These are phyloP conservation scores for Catharus ustulatus DNA, from an alignment of 2,797 vertebrate species.

Conservation along the genomic window DNA sequence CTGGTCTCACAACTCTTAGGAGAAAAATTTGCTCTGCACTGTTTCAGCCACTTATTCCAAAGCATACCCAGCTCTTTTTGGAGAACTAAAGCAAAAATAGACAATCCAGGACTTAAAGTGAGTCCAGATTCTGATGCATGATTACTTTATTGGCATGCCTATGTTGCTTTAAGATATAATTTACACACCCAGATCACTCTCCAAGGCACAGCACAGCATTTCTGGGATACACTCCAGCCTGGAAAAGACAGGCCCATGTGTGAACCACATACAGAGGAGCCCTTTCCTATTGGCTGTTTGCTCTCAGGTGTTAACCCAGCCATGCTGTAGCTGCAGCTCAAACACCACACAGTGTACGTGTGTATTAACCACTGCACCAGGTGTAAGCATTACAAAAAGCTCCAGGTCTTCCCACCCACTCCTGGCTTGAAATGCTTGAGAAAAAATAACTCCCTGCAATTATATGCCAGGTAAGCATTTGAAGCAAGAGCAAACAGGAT, in stretches of 20 bases:
- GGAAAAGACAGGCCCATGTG: background rate
- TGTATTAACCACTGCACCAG: background rate
- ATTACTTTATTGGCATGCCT: background rate
- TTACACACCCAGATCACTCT: background rate
- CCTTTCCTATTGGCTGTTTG: background rate
- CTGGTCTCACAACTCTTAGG: background rate
- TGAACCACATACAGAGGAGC: background rate
- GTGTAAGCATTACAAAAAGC: constrained; percentile 5
- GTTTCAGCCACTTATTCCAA: background rate
- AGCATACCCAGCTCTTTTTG: background rate
- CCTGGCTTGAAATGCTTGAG: constrained; percentile 4
- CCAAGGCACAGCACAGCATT: background rate
- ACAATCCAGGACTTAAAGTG: background rate
- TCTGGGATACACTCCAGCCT: background rate
- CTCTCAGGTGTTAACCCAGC: background rate
- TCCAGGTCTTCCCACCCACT: constrained; percentile 32
- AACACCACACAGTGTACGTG: background rate
- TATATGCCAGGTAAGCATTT: background rate
- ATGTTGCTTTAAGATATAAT: background rate
- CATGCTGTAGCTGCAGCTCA: background rate
- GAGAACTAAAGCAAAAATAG: background rate
- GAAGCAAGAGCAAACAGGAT: constrained; percentile 40
- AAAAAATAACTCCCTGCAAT: constrained; percentile 20
- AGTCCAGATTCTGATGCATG: background rate
- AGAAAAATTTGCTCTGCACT: background rate